Conservation (phyloP, 2,797 vertebrate genomes). For the Staurois parvus region DNA sequence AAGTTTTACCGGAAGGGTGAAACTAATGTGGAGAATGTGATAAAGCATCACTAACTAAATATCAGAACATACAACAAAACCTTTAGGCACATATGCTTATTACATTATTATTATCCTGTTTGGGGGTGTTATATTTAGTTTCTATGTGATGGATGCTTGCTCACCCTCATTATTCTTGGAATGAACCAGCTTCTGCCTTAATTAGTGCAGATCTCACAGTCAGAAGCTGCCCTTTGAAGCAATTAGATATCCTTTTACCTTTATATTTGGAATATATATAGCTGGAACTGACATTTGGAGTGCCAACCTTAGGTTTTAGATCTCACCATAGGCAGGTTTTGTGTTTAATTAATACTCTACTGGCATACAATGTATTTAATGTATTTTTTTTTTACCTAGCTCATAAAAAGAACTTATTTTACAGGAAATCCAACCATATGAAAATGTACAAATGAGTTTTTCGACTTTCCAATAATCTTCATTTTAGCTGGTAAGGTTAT, state of each 20-base stretch:
- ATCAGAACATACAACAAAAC: not conserved
- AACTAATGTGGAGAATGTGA: not conserved
- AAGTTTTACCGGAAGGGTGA: not conserved
- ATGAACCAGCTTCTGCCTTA: conserved; percentile 28
- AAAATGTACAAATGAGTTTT: not conserved
- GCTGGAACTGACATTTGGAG: conserved; percentile 24
- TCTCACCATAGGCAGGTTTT: conserved; percentile 26
- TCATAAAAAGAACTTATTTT: not conserved
- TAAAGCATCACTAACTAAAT: conserved; percentile 10
- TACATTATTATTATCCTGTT: conserved; percentile 32
- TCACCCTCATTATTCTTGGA: conserved; percentile 42
- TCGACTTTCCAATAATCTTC: no score
- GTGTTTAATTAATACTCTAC: conserved; percentile 22
- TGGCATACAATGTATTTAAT: conserved; percentile 8
- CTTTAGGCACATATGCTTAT: conserved; percentile 10
- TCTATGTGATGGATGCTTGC: conserved; percentile 47
- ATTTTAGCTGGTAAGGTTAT: not conserved
- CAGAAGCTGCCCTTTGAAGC: conserved; percentile 47
- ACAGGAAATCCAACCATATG: not conserved
- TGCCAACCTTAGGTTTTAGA: conserved; percentile 6
- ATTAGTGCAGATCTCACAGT: conserved; percentile 44
- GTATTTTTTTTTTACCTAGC: not conserved
- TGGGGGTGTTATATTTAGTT: conserved; percentile 43
- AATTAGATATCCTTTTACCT: conserved; percentile 39
- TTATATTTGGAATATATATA: conserved; percentile 33